Evolutionary conservation across 2,888 invertebrate species (phyloP).

Genomic region (Agrochola macilenta): DNA sequence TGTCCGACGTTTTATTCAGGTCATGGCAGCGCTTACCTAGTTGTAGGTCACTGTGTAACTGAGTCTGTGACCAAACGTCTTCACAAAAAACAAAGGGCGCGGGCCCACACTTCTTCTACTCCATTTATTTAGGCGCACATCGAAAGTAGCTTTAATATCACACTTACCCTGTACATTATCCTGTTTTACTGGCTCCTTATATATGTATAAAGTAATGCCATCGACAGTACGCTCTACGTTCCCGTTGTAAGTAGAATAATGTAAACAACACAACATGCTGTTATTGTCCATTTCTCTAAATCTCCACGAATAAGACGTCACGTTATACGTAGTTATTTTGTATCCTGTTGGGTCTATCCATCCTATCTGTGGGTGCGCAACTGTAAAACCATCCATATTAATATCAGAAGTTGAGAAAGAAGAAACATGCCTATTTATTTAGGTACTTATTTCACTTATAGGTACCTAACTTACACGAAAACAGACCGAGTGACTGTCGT

Average conservation of each 20-base stretch:
- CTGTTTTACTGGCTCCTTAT: not conserved
- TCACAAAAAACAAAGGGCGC: too few relatives aligned
- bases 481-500: too few relatives aligned
- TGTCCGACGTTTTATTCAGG: too few relatives aligned
- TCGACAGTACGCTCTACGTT: not conserved
- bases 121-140: not conserved
- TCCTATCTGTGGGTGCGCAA: not conserved
- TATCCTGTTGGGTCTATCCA: not conserved
- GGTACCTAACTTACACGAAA: too few relatives aligned
- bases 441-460: too few relatives aligned
- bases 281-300: fast-evolving
- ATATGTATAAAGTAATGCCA: not conserved
- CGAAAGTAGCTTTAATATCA: too few relatives aligned
- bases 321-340: not conserved
- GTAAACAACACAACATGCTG: slow-evolving; percentile 16
- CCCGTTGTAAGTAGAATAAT: fast-evolving
- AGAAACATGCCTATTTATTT: not conserved
- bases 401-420: not conserved
- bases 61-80: too few relatives aligned
- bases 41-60: too few relatives aligned
- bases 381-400: slow-evolving; percentile 21
- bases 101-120: too few relatives aligned
- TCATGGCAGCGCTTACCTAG: too few relatives aligned
- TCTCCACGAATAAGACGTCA: fast-evolving
- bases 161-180: not conserved